Evolutionary conservation across 35 echinoderm and acorn worm species (phyloP), one percentile per base, ranked within the genome.

Genomic region (Amphiura filiformis): DNA sequence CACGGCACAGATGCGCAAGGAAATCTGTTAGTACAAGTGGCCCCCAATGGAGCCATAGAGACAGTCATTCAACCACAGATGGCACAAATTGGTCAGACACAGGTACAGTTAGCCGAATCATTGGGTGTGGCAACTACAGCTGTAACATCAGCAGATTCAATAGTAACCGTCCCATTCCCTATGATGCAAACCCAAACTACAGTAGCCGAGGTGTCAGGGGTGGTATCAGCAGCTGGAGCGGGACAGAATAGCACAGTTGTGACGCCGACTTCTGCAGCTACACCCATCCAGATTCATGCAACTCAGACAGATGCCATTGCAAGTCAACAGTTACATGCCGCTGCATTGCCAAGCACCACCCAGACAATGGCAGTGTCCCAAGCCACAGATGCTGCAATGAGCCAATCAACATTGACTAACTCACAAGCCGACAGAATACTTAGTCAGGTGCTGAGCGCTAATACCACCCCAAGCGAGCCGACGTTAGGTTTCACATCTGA

Each of bases 1-100:
- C 94, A 97, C 39, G 90, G 78, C 30, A 80, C 86, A 38, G 95
- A 97, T 37, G 57, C 85, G 22, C 95, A 94, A 39, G 88, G 84
- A 11, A 87, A 87, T 76, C 86, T 94, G n/a, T 65, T 89, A 36
- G 82, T 97, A 13, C 95, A 94, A 34, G 82, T 94, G 38, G 87
- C 92, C 56, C 86, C 61, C 14, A 85, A 61, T 37, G 61, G 61
- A 13, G 3, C 7, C 15, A 26, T 26, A 26, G 61, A 70, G 26
- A 70, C 90, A 26, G 36, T 86, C 75, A 40, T 97, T 1, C 92
- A 94, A 42, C 80, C 89, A 70, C 93, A 95, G 34, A 79, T 95
- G 17, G 87, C 79, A 37, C 52, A 75, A 18, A 88, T 89, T 31
- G 49, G 80, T 36, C 61, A 70, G 61, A n/a, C 61, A 70, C 61